phyloP scores from a whole-genome alignment of 1,140 invertebrate genomes.

The Macrocentrus cingulum region DNA sequence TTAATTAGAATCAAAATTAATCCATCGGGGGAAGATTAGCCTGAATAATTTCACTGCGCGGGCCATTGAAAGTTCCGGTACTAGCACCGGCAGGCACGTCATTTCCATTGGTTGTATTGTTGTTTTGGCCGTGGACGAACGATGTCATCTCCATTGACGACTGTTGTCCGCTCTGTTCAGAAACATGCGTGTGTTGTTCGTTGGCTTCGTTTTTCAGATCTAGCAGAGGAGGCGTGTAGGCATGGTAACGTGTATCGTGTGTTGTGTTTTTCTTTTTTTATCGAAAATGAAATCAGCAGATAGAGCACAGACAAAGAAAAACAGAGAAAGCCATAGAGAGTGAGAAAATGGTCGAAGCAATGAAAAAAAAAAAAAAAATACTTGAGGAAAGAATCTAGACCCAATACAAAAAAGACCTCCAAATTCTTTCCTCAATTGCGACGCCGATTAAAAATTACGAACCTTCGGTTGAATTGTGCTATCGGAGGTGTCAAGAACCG shows the following conservation, averaged over 20 bases:
- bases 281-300: slow-evolving; percentile 21
- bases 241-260: slow-evolving; percentile 53
- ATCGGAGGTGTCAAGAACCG: slow-evolving; percentile 64
- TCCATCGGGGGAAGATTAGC: background rate
- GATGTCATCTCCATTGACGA: slow-evolving; percentile 64
- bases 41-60: background rate
- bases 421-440: slow-evolving; percentile 24
- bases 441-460: slow-evolving; percentile 41
- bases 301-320: slow-evolving; percentile 17
- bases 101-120: slow-evolving; percentile 56
- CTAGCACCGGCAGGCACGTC: slow-evolving; percentile 33
- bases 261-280: slow-evolving; percentile 36
- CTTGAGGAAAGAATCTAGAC: slow-evolving; percentile 13
- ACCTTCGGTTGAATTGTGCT: slow-evolving; percentile 61
- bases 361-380: background rate
- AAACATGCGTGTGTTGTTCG: slow-evolving; percentile 56
- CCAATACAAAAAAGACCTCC: slow-evolving; percentile 5
- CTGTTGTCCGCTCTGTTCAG: slow-evolving; percentile 58
- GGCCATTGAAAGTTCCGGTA: slow-evolving; percentile 16
- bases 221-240: slow-evolving; percentile 49
- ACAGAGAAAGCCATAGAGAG: slow-evolving; percentile 10
- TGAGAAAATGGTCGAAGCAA: background rate
- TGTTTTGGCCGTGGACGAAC: slow-evolving; percentile 64
- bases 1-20: slow-evolving; percentile 9
- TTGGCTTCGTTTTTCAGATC: slow-evolving; percentile 57